Base-by-base conservation (phyloP, 2,888 invertebrate species). In the Phania funesta region DNA sequence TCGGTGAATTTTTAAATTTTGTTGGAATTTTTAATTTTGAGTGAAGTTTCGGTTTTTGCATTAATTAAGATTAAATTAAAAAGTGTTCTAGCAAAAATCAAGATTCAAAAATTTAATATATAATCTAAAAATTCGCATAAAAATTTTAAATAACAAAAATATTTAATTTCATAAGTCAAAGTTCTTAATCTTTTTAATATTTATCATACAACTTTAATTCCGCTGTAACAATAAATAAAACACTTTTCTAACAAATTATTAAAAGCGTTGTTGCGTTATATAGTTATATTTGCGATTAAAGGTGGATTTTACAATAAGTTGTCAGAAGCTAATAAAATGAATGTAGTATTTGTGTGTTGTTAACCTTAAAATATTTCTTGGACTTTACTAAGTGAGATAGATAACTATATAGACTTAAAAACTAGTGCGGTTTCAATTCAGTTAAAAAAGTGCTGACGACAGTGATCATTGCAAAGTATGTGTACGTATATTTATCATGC, bases 181-280 rank as follows among this genome's bases (percentile, higher is more conserved):
- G 1, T 38, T 1, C 13, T 35, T 35, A 35, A 13, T 35, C 1
- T 35, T 35, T 35, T 38, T 38, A 13, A 38, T 11, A 11, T n/a
- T 38, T n/a, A 35, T 38, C 13, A 4, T 13, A 13, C 4, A 38
- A 26, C 26, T 38, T 38, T 13, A 13, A 38, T 38, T 11, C 3
- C n/a, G 2, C n/a, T 38, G 4, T 11, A 2, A 13, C 1, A n/a
- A 52, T 6, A 65, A 75, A 67, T 67, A 58, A 75, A 58, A 75
- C 35, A 32, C 56, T 41, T 35, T 62, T 29, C 2, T 26, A 26
- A 22, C 44, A 29, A 56, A 56, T 56, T 54, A 70, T 32, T 64
- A 70, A 77, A 70, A 77, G 77, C 77, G 77, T 48, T 70, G 77
- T 38, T n/a, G n/a, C n/a, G n/a, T n/a, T n/a, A 41, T 54, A 44